phyloP scores from a whole-genome alignment of 2,888 invertebrate species.

The Trachelus tabidus region DNA sequence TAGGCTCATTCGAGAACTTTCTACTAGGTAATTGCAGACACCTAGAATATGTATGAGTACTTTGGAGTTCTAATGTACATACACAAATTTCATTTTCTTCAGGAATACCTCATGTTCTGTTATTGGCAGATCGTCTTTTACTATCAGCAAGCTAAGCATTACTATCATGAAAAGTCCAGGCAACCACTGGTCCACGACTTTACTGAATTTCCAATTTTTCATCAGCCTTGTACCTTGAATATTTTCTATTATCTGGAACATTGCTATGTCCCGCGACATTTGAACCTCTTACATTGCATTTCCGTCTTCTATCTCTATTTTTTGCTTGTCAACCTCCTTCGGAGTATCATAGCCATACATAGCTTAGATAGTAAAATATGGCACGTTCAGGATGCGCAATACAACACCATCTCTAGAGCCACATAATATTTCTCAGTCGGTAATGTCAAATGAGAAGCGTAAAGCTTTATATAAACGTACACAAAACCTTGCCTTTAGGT shows the following conservation, averaged over 20 bases:
- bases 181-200: neutral
- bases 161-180: neutral
- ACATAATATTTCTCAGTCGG: neutral
- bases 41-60: neutral
- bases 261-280: neutral
- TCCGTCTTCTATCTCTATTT: neutral
- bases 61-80: neutral
- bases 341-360: neutral
- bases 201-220: neutral
- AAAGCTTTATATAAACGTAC: neutral
- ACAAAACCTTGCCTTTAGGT: neutral
- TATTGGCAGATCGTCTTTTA: neutral
- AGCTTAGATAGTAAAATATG: neutral
- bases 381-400: neutral
- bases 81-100: neutral
- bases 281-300: neutral
- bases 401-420: neutral
- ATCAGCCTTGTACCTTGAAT: neutral
- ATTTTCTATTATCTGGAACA: neutral
- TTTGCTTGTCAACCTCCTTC: neutral
- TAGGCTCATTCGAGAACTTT: neutral
- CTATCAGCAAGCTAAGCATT: neutral
- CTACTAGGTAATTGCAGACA: neutral
- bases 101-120: neutral
- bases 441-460: neutral